Conservation (phyloP, 1,140 invertebrate genomes). For the Euwallacea similis region DNA sequence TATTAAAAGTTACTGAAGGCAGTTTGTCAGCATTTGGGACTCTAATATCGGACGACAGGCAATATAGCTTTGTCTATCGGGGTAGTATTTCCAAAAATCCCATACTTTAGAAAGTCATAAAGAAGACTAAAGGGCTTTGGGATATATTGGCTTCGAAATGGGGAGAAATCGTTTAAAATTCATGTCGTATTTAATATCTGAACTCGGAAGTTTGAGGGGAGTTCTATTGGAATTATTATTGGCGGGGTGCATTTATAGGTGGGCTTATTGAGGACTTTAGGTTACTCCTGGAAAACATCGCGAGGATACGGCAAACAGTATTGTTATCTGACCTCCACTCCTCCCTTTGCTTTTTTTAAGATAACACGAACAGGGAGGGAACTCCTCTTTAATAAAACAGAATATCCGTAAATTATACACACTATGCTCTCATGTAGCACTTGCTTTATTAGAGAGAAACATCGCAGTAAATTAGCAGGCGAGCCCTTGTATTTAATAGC, state of each 20-base stretch:
- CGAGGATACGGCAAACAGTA: too few relatives aligned
- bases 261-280: too few relatives aligned
- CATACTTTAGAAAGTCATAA: slow-evolving; percentile 52
- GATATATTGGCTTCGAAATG: slow-evolving; percentile 40
- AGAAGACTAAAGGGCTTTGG: slow-evolving; percentile 47
- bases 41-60: slow-evolving; percentile 48
- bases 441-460: slow-evolving; percentile 29
- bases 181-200: slow-evolving; percentile 32
- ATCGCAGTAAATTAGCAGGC: slow-evolving; percentile 21
- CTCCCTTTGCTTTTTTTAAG: too few relatives aligned
- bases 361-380: not conserved
- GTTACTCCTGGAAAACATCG: too few relatives aligned
- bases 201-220: too few relatives aligned
- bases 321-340: too few relatives aligned
- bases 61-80: slow-evolving; percentile 50
- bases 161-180: slow-evolving; percentile 30
- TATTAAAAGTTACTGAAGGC: slow-evolving; percentile 35
- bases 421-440: slow-evolving; percentile 17
- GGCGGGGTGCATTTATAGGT: too few relatives aligned
- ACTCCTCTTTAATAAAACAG: not conserved
- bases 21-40: slow-evolving; percentile 49
- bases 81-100: slow-evolving; percentile 50
- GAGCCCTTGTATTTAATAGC: slow-evolving; percentile 27
- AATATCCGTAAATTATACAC: slow-evolving; percentile 10
- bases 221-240: too few relatives aligned